Percentiles rank a stretch among this genome's conserved stretches.
Conservation (phyloP, 1,140 invertebrate species). For the Triops longicaudatus region DNA sequence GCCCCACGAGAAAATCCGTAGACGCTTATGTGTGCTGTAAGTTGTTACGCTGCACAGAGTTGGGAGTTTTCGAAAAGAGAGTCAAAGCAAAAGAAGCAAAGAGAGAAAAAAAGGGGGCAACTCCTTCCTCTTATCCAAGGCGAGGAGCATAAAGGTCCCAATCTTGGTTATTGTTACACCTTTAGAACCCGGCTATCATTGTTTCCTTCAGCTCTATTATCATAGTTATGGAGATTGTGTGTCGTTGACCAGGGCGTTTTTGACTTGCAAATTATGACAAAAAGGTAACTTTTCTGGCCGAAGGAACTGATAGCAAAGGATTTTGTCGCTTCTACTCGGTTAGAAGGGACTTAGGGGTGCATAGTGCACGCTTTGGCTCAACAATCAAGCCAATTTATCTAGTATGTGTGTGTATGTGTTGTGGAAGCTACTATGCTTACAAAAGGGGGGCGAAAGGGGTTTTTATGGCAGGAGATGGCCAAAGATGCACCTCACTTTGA, state of each 20-base stretch:
- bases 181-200: neutral
- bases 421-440: neutral
- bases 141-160: neutral
- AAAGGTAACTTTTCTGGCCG: neutral
- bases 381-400: constrained; percentile 12
- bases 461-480: neutral
- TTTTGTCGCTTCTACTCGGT: neutral
- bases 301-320: neutral
- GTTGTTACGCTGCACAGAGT: constrained; percentile 9
- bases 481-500: neutral
- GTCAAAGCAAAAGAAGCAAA: neutral
- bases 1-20: constrained; percentile 14
- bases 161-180: constrained; percentile 3
- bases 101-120: neutral
- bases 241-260: neutral
- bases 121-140: neutral
- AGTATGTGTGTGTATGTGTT: neutral
- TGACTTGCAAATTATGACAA: constrained; percentile 3
- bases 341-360: neutral
- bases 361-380: neutral
- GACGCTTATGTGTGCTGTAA: constrained; percentile 11
- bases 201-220: neutral
- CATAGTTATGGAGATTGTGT: neutral
- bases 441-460: neutral
- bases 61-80: neutral